Evolutionary conservation across 2,888 invertebrate species (phyloP).

Genomic region (Bombylius major): DNA sequence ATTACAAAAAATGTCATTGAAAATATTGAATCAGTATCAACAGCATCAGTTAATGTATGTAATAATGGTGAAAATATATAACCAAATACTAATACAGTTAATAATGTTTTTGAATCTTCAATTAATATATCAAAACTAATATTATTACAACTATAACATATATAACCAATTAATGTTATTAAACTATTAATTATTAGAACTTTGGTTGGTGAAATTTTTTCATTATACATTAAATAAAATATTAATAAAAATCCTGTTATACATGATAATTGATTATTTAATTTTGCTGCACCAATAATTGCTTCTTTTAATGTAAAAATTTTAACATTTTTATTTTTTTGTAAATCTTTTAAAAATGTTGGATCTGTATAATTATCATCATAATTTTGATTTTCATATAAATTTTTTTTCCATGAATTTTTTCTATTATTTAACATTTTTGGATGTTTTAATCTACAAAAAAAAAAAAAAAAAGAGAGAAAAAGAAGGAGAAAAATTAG

Average conservation of each 20-base stretch:
- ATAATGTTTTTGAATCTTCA: conserved; percentile 61
- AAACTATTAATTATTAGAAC: conserved; percentile 47
- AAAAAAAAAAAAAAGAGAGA: too few species aligned
- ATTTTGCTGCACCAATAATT: conserved; percentile 58
- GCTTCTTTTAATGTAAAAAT: conserved; percentile 59
- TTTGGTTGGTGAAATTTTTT: conserved; percentile 49
- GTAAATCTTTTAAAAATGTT: conserved; percentile 71
- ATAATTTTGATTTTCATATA: conserved; percentile 76
- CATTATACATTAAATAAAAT: conserved; percentile 60
- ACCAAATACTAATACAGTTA: conserved; percentile 74
- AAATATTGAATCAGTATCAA: conserved; percentile 95
- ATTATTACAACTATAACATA: conserved; percentile 40
- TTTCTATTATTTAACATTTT: not conserved
- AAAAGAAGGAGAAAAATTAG: too few species aligned
- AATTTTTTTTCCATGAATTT: conserved; percentile 66
- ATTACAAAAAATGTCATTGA: conserved; percentile 83
- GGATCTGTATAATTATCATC: conserved; percentile 88
- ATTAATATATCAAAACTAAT: conserved; percentile 26
- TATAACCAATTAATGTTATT: conserved; percentile 49
- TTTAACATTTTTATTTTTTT: conserved; percentile 68
- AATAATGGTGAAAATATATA: conserved; percentile 82
- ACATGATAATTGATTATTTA: conserved; percentile 69
- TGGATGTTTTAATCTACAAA: too few species aligned
- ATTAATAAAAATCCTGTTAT: conserved; percentile 60
- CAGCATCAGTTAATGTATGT: conserved; percentile 89